Conservation (phyloP, 1,140 invertebrate genomes). For the Asobara japonica region DNA sequence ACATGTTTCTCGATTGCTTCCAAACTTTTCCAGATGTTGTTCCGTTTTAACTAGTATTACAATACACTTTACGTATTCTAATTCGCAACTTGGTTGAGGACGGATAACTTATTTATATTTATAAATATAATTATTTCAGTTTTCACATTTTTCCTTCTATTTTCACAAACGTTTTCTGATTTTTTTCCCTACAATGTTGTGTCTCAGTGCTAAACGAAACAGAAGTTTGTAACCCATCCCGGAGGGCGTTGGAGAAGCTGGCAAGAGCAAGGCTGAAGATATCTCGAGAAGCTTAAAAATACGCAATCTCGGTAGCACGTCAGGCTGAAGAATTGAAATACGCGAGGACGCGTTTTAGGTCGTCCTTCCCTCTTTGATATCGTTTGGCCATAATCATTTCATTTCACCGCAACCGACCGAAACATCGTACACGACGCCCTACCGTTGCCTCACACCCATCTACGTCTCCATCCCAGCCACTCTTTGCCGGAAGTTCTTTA, state of each 20-base stretch:
- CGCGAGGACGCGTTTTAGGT: conserved; percentile 45
- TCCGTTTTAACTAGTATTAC: background rate
- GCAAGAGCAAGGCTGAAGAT: conserved; percentile 31
- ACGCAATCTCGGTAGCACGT: conserved; percentile 66
- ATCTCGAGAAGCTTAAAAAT: conserved; percentile 63
- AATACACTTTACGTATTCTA: background rate
- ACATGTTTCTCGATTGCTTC: conserved; percentile 36
- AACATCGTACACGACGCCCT: conserved; percentile 33
- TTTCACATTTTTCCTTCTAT: background rate
- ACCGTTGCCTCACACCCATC: conserved; percentile 26
- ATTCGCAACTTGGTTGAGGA: too few species aligned
- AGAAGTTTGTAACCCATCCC: conserved; percentile 53
- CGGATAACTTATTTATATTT: too few species aligned
- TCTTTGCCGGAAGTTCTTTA: conserved; percentile 37
- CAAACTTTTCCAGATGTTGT: conserved; percentile 28
- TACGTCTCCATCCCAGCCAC: conserved; percentile 6
- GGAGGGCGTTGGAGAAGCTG: conserved; percentile 30
- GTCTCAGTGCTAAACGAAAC: conserved; percentile 64
- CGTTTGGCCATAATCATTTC: conserved; percentile 69
- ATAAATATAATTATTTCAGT: too few species aligned
- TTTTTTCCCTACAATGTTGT: conserved; percentile 36
- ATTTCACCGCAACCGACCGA: conserved; percentile 52
- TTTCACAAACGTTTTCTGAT: background rate
- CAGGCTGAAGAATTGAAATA: conserved; percentile 69
- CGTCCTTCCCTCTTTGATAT: conserved; percentile 62